phyloP scores from a whole-genome alignment of 2,797 vertebrate species.

The Rhynchotus rufescens region DNA sequence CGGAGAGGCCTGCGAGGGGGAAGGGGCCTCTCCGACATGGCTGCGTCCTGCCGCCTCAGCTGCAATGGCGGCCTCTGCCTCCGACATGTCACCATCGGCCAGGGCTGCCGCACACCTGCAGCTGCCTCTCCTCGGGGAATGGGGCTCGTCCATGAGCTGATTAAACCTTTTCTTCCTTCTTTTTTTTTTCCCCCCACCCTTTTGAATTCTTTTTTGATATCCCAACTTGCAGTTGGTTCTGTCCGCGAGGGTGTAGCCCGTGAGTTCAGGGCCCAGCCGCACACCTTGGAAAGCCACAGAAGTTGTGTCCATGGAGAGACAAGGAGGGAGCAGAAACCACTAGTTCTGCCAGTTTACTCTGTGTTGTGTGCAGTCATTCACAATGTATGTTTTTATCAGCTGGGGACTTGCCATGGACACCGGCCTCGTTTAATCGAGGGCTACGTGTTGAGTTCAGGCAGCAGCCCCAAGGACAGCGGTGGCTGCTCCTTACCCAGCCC shows the following conservation, averaged over 20 bases:
- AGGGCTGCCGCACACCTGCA: not conserved
- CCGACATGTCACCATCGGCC: rapidly evolving
- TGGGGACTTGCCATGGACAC: not conserved
- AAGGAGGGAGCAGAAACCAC: not conserved
- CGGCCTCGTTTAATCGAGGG: conserved; percentile 8
- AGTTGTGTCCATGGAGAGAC: not conserved
- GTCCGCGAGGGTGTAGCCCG: not conserved
- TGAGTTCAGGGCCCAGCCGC: not conserved
- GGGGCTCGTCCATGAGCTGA: not conserved
- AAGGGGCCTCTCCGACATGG: not conserved
- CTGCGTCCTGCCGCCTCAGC: too few relatives aligned
- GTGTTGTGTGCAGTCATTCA: not conserved
- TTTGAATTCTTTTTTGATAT: not conserved
- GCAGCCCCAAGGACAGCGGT: not conserved
- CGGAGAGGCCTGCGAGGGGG: rapidly evolving
- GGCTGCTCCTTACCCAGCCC: not conserved
- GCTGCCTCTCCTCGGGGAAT: not conserved
- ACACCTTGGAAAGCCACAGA: rapidly evolving
- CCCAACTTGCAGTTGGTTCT: not conserved
- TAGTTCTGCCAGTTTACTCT: not conserved
- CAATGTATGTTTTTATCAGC: not conserved
- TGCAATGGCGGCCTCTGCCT: not conserved
- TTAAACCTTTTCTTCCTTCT: not conserved
- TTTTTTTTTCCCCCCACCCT: too few relatives aligned
- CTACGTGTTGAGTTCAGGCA: not conserved